These are phyloP conservation scores for Peucedramus taeniatus DNA, from an alignment of 2,113 vertebrate species.

Conservation along the genomic window DNA sequence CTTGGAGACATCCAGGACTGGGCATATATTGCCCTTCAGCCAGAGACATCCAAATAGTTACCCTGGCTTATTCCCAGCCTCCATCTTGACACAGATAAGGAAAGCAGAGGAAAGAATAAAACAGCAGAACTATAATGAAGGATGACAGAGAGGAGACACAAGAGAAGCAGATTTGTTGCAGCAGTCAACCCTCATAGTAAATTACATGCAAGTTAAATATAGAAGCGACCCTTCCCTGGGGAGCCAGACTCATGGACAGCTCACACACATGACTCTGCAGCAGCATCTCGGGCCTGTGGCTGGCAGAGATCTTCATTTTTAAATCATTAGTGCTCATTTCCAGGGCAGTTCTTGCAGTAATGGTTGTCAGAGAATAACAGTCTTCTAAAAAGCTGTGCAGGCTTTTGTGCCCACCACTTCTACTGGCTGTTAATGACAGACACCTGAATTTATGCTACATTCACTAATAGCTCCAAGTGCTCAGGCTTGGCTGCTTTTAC, in stretches of 20 bases:
- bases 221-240: neutral
- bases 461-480: neutral
- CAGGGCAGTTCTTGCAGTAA: neutral
- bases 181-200: neutral
- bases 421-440: slow-evolving; percentile 49
- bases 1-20: neutral
- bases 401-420: neutral
- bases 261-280: neutral
- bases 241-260: neutral
- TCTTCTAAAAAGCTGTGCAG: neutral
- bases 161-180: neutral
- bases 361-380: neutral
- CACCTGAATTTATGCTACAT: neutral
- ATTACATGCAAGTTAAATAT: neutral
- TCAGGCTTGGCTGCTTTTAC: neutral
- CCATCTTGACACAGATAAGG: neutral
- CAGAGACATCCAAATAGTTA: neutral
- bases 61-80: neutral
- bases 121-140: neutral
- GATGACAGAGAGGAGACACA: neutral
- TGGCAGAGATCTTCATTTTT: neutral
- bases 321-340: neutral
- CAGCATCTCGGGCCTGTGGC: neutral
- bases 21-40: neutral
- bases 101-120: neutral